Evolutionary conservation across 2,888 invertebrate species (phyloP).

Genomic region (Drosophila parthenogenetica): DNA sequence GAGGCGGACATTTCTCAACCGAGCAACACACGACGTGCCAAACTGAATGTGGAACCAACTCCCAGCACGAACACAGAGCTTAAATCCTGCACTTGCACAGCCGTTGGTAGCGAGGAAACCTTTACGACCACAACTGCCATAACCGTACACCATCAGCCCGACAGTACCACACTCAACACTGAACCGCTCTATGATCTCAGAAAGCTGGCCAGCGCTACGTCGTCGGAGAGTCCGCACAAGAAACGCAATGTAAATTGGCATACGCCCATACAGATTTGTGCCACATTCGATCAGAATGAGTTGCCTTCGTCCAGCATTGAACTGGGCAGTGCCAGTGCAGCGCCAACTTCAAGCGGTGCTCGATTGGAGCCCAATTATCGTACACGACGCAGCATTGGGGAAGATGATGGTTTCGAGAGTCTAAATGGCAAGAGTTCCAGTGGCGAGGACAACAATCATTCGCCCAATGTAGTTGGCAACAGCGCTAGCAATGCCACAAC

Average conservation of each 20-base stretch:
- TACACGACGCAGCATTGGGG: slow-evolving; percentile 82
- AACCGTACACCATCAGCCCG: slow-evolving; percentile 37
- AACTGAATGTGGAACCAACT: slow-evolving; percentile 33
- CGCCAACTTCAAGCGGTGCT: slow-evolving; percentile 15
- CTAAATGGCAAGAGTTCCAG: slow-evolving; percentile 93
- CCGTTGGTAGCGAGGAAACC: slow-evolving; percentile 52
- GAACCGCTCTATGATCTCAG: slow-evolving; percentile 61
- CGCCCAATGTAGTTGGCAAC: slow-evolving; percentile 50
- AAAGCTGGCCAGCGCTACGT: slow-evolving; percentile 18
- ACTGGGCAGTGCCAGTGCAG: neutral
- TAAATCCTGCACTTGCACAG: slow-evolving; percentile 20
- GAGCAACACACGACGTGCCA: slow-evolving; percentile 44
- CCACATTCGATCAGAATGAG: slow-evolving; percentile 75
- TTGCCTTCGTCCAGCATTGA: slow-evolving; percentile 70
- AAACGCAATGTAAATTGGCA: slow-evolving; percentile 85
- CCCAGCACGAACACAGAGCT: slow-evolving; percentile 22
- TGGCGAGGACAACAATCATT: slow-evolving; percentile 85
- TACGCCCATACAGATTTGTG: slow-evolving; percentile 83
- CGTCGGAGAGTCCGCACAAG: slow-evolving; percentile 67
- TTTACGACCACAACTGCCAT: slow-evolving; percentile 58
- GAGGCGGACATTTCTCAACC: slow-evolving; percentile 65
- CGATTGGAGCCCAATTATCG: slow-evolving; percentile 39
- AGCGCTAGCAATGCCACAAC: slow-evolving; percentile 19
- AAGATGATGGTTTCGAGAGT: slow-evolving; percentile 95
- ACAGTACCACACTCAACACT: slow-evolving; percentile 30